Percentiles rank a stretch among this genome's conserved stretches.
Conservation (phyloP, 2,888 invertebrate species). For the Abrostola triplasia region DNA sequence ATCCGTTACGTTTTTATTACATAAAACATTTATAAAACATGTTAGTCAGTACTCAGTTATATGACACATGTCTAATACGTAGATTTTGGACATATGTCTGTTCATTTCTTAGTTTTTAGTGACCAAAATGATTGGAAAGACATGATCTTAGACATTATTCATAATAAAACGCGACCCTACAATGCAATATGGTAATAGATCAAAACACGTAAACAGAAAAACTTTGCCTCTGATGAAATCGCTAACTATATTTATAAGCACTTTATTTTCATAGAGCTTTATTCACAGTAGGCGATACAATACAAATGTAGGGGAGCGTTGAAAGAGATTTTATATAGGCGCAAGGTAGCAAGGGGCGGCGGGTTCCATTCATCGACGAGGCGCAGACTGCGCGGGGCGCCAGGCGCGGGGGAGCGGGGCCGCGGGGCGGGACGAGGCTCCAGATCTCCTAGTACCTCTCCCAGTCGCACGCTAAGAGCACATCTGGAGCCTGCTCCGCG, state of each 20-base stretch:
- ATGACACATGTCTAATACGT: too few relatives aligned
- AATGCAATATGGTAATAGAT: slow-evolving; percentile 14
- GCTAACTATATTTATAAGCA: slow-evolving; percentile 70
- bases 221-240: slow-evolving; percentile 45
- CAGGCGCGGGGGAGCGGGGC: slow-evolving; percentile 51
- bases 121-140: too few relatives aligned
- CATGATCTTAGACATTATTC: background rate
- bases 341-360: slow-evolving; percentile 70
- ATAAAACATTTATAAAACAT: too few relatives aligned
- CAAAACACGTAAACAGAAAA: slow-evolving; percentile 31
- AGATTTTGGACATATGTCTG: too few relatives aligned
- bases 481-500: slow-evolving; percentile 46
- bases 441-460: slow-evolving; percentile 77
- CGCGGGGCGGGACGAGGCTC: slow-evolving; percentile 62
- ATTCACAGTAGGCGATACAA: slow-evolving; percentile 76
- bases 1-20: too few relatives aligned
- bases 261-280: slow-evolving; percentile 80
- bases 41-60: too few relatives aligned
- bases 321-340: slow-evolving; percentile 73
- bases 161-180: background rate
- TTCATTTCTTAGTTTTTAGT: too few relatives aligned
- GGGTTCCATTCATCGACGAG: slow-evolving; percentile 82
- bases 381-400: slow-evolving; percentile 80
- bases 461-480: slow-evolving; percentile 63
- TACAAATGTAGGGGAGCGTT: slow-evolving; percentile 74